Evolutionary conservation across 1,140 invertebrate species (phyloP).

Genomic region (Drosophila mojavensis): DNA sequence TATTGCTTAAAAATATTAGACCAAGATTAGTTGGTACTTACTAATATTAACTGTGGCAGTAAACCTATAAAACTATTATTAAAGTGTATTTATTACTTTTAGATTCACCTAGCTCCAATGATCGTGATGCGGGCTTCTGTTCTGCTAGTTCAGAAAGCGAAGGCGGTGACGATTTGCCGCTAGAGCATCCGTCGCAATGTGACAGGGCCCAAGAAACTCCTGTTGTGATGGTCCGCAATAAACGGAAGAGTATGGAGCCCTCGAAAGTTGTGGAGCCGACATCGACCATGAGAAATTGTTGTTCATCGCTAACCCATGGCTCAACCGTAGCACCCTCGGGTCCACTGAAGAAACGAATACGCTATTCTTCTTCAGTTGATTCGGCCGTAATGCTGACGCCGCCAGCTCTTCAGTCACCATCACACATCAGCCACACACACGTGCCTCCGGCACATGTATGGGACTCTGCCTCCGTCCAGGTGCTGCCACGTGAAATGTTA

Average conservation of each 20-base stretch:
- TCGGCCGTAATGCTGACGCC: constrained; percentile 66
- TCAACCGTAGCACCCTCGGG: constrained; percentile 63
- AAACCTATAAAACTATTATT: background rate
- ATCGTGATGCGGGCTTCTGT: constrained; percentile 89
- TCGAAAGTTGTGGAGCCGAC: constrained; percentile 80
- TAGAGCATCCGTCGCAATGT: constrained; percentile 53
- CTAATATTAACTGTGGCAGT: too few relatives aligned
- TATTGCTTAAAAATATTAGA: too few relatives aligned
- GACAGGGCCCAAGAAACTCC: constrained; percentile 85
- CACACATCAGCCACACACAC: constrained; percentile 78
- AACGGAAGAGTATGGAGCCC: constrained; percentile 90
- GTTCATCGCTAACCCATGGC: background rate
- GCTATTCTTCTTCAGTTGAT: constrained; percentile 78
- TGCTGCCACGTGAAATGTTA: constrained; percentile 65
- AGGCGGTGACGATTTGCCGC: constrained; percentile 85
- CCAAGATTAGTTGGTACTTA: too few relatives aligned
- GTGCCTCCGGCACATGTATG: constrained; percentile 77
- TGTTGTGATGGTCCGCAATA: constrained; percentile 87
- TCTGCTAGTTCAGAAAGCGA: constrained; percentile 85
- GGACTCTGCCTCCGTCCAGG: constrained; percentile 76
- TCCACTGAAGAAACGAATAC: constrained; percentile 88
- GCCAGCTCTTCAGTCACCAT: constrained; percentile 58
- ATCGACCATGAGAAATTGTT: background rate
- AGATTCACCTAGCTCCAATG: constrained; percentile 84
- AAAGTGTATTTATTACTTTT: constrained; percentile 42